Evolutionary conservation across 2,113 vertebrate species (phyloP).

Genomic region (Petroica traversi): DNA sequence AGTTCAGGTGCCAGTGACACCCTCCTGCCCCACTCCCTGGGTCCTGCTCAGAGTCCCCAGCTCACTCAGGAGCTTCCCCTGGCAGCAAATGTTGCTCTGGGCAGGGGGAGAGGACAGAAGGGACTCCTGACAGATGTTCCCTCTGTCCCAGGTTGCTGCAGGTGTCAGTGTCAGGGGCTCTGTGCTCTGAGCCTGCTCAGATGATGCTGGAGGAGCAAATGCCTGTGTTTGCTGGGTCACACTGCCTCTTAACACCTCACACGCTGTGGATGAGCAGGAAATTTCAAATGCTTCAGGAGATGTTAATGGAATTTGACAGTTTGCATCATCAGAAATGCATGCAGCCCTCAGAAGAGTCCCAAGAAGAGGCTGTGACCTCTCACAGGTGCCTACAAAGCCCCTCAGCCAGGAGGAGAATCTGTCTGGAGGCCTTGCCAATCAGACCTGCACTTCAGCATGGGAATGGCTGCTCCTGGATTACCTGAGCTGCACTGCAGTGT

Average conservation of each 20-base stretch:
- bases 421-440: not conserved
- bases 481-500: not conserved
- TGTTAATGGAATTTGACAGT: not conserved
- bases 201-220: not conserved
- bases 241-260: not conserved
- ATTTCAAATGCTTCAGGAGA: not conserved
- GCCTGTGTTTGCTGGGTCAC: not conserved
- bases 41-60: not conserved
- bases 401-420: not conserved
- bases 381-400: fast-evolving
- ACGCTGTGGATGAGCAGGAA: not conserved
- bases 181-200: not conserved
- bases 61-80: not conserved
- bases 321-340: not conserved
- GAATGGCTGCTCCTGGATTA: not conserved
- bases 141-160: not conserved
- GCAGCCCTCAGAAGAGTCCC: not conserved
- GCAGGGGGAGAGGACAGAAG: not conserved
- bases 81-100: not conserved
- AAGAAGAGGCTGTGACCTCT: not conserved
- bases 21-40: not conserved
- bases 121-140: fast-evolving
- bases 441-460: not conserved
- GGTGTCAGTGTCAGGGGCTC: not conserved
- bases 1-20: fast-evolving